Evolutionary conservation across 2,113 vertebrate genomes (phyloP).

Genomic region (Cynopterus brachyotis): DNA sequence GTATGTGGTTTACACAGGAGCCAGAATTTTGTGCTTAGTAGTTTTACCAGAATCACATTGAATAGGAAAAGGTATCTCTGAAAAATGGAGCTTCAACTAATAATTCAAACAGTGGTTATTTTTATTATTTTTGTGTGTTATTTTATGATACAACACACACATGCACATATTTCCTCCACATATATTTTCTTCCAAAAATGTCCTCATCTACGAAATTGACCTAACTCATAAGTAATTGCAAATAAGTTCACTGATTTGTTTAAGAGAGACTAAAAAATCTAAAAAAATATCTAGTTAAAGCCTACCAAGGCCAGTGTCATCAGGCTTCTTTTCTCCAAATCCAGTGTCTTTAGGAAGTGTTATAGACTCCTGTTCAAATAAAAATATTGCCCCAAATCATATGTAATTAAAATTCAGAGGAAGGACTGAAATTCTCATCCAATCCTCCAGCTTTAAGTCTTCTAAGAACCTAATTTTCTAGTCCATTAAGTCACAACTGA

Average conservation of each 20-base stretch:
- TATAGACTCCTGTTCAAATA: neutral
- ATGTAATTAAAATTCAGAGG: neutral
- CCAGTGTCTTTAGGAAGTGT: neutral
- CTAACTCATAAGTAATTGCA: neutral
- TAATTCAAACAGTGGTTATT: neutral
- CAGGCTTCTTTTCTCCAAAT: neutral
- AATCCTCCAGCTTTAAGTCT: neutral
- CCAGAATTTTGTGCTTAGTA: neutral
- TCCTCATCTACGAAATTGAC: neutral
- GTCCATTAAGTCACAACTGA: slow-evolving; percentile 54
- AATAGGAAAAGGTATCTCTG: neutral
- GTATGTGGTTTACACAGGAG: neutral
- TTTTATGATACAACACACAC: neutral
- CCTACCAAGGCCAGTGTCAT: neutral
- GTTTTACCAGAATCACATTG: neutral
- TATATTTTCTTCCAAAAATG: neutral
- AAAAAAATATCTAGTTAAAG: neutral
- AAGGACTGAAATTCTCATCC: slow-evolving; percentile 20
- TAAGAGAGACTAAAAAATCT: neutral
- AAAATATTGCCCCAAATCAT: neutral
- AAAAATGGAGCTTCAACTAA: neutral
- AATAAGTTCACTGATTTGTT: neutral
- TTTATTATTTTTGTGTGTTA: neutral
- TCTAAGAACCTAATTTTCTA: slow-evolving; percentile 65
- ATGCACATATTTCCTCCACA: neutral